Base-by-base conservation (phyloP, 2,797 vertebrate genomes). In the Loriculus beryllinus region DNA sequence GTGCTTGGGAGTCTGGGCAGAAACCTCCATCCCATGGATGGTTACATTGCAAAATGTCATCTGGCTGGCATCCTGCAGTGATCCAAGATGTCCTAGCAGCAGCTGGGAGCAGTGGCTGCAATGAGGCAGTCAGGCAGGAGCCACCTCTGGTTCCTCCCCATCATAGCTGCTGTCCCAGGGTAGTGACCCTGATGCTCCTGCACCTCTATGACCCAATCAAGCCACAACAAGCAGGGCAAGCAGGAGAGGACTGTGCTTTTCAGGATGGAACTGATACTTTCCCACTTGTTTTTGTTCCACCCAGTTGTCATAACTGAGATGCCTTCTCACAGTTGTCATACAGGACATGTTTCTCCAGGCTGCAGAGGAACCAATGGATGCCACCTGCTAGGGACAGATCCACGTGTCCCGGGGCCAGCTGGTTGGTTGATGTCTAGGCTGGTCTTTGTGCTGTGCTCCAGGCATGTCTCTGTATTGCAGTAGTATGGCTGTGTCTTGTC, bases 321-420 rank as follows among this genome's bases (percentile, higher is more conserved):
- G n/a, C 35, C 57, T 79, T 88, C 68, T 63, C 39, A 39, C 26
- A 35, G 56, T 25, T 10, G 7, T 37, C 20, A 3, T 3, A 12
- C 5, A 0, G 29, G 42, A 12, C 7, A 11, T 65, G 69, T 45
- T 25, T 65, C 51, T 82, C 68, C 57, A 33, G 47, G 43, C 35
- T 68, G 48, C 74, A 51, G 80, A 64, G 37, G 64, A 78, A 28
- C 8, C 31, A 60, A 2, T 4, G 57, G 22, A 43, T 25, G 13
- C 25, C 8, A 2, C 23, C 7, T 51, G 43, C 67, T 17, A 49
- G 31, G 43, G 16, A 10, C 70, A 91, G 51, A 69, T 21, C 40
- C 45, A 4, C 4, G 56, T 3, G 2, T 57, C 37, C 64, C 39
- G 0, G 1, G 72, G 54, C 37, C 26, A 6, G 1, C 2, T 59